Evolutionary conservation across 2,888 invertebrate species (phyloP).

Genomic region (Stratiomys singularior): DNA sequence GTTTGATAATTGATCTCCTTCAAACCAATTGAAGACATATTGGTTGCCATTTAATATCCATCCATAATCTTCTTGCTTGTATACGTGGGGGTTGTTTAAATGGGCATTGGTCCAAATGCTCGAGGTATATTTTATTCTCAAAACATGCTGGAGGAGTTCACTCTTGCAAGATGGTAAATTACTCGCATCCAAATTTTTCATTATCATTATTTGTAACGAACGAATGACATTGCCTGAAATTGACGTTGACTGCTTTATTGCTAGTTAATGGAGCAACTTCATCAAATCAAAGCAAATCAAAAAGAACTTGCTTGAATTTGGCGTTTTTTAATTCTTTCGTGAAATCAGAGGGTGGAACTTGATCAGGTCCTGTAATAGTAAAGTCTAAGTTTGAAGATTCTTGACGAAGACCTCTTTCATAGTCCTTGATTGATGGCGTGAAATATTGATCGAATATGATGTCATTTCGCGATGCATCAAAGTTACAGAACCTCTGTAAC

Average conservation of each 20-base stretch:
- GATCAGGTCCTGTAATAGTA: constrained; percentile 28
- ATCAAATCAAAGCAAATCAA: constrained; percentile 32
- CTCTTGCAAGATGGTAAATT: constrained; percentile 54
- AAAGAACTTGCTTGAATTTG: constrained; percentile 44
- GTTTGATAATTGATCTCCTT: constrained; percentile 45
- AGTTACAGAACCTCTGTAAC: constrained; percentile 36
- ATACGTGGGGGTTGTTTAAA: constrained; percentile 24
- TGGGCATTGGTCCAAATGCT: constrained; percentile 47
- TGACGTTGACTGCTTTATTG: constrained; percentile 19
- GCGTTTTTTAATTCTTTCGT: constrained; percentile 44
- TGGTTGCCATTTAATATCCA: constrained; percentile 16
- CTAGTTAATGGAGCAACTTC: too few species aligned
- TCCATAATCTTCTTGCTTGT: constrained; percentile 37
- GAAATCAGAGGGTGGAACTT: constrained; percentile 26
- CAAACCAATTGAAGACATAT: constrained; percentile 40
- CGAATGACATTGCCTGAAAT: constrained; percentile 27
- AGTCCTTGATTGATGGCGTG: constrained; percentile 47
- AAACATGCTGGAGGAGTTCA: constrained; percentile 45
- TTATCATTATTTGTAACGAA: background rate
- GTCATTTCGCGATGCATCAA: constrained; percentile 20
- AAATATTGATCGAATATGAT: constrained; percentile 49
- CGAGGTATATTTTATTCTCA: constrained; percentile 43
- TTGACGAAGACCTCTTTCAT: constrained; percentile 33
- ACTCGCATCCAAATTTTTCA: constrained; percentile 52
- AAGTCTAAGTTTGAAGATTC: constrained; percentile 7